Percentiles rank a stretch among this genome's conserved stretches.
These are phyloP conservation scores for Sphaerophoria rueppellii DNA, from an alignment of 2,888 invertebrate species.

Conservation along the genomic window DNA sequence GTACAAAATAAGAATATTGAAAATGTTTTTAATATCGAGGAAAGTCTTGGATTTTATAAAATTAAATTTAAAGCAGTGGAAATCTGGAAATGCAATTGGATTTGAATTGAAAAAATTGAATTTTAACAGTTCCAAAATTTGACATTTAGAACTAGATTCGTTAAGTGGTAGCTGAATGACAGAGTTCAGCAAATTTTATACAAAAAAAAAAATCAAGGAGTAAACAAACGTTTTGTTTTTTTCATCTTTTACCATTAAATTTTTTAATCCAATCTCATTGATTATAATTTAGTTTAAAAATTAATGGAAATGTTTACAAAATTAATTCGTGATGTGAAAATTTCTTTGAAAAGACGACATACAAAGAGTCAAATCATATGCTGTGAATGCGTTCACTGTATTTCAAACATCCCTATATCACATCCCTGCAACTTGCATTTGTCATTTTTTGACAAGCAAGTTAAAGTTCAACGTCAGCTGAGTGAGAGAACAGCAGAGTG, in stretches of 20 bases:
- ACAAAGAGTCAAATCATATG: no score
- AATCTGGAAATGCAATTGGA: constrained; percentile 1
- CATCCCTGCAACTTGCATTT: constrained; percentile 1
- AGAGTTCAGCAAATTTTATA: not conserved
- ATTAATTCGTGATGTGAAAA: no score
- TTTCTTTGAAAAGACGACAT: no score
- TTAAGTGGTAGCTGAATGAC: not conserved
- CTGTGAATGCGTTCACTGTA: no score
- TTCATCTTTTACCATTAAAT: no score
- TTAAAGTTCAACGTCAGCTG: constrained; percentile 42
- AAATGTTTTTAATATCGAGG: not conserved
- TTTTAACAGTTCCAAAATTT: constrained; percentile 19
- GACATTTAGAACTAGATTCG: constrained; percentile 15
- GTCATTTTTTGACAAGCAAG: not conserved
- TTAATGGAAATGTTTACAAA: no score
- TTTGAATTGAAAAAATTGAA: constrained; percentile 8
- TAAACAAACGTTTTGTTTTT: no score
- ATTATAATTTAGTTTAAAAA: no score
- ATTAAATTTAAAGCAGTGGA: not conserved
- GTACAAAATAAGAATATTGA: not conserved
- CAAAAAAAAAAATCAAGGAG: not conserved
- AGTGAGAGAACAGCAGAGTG: not conserved
- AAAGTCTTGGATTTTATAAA: not conserved
- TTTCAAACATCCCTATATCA: not conserved
- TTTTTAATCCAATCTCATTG: no score